These are phyloP conservation scores for Napeogenes inachia DNA, from an alignment of 2,888 invertebrate species.

Conservation along the genomic window DNA sequence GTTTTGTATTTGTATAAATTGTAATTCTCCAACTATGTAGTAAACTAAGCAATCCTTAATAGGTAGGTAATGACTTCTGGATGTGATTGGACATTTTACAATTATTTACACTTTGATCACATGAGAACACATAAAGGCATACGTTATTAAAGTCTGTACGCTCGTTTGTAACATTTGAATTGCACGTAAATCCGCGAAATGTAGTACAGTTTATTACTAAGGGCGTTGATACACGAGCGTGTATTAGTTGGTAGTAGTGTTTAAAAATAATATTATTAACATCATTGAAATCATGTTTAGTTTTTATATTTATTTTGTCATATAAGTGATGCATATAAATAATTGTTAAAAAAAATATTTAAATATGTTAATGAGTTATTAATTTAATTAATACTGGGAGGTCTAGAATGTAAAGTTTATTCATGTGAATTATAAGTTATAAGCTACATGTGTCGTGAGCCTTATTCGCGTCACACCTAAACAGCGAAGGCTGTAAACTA, in stretches of 20 bases:
- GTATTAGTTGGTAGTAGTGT: neutral
- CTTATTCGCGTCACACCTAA: constrained; percentile 28
- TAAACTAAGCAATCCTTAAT: neutral
- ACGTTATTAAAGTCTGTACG: constrained; percentile 28
- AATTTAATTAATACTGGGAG: too few species aligned
- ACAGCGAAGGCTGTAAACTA: constrained; percentile 34
- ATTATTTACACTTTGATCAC: neutral
- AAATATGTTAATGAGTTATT: too few species aligned
- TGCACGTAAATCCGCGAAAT: constrained; percentile 31
- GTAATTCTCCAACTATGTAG: too few species aligned
- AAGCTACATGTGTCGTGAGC: neutral
- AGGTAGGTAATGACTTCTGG: constrained; percentile 7
- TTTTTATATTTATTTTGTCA: too few species aligned
- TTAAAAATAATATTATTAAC: too few species aligned
- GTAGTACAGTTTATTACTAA: constrained; percentile 29
- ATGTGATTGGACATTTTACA: constrained; percentile 14
- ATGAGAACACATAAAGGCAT: constrained; percentile 8
- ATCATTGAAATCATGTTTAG: too few species aligned
- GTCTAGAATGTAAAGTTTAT: too few species aligned
- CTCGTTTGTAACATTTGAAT: constrained; percentile 30
- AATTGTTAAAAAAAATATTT: too few species aligned
- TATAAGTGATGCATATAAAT: too few species aligned
- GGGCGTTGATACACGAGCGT: constrained; percentile 2
- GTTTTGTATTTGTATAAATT: too few species aligned
- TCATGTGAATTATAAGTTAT: too few species aligned